Base-by-base conservation (phyloP, 1,140 invertebrate genomes). In the Drosophila melanica region DNA sequence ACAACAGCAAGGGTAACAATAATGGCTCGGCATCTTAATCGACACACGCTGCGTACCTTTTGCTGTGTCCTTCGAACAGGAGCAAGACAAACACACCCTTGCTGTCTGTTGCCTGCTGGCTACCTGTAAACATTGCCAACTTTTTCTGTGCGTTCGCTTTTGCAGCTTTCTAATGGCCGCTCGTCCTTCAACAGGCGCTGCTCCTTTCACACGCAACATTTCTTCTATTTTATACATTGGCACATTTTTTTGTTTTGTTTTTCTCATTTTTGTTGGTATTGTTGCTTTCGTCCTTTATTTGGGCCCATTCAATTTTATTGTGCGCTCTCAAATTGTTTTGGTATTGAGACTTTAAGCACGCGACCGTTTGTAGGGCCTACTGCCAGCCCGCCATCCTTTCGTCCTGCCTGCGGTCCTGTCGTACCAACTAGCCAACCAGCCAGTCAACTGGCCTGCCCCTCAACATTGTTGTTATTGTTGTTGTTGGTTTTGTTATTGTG, bases 291-390 rank as follows among this genome's bases (percentile, higher is more conserved):
- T 75, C 44, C 51, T 51, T 72, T 78, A 42, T 44, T 78, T 75
- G 63, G 57, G 67, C 62, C 77, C 77, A 84, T 89, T 90, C 77
- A 89, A 80, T 89, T 89, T 90, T 84, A 89, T 89, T 89, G 85
- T 89, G 74, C 70, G 72, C 85, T 89, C 69, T 89, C 66, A 90
- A 89, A 89, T 89, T 89, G 84, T 89, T 89, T 89, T 89, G 77
- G 85, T 89, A 89, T 89, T 89, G 84, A 82, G 75, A 84, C 84
- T 89, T 89, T 80, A 89, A 89, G 84, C 84, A 90, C 84, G 84
- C 84, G 77, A 89, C 75, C 82, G 75, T 54, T 58, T 54, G 54
- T 68, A 62, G 64, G 70, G 64, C 50, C 14, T 39, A 14, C 45
- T 23, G 44, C 47, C 48, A 55, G 39, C 45, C 35, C 37, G 27